Conservation (phyloP, 2,113 vertebrate genomes). For the Ptychochromis oligacanthus region DNA sequence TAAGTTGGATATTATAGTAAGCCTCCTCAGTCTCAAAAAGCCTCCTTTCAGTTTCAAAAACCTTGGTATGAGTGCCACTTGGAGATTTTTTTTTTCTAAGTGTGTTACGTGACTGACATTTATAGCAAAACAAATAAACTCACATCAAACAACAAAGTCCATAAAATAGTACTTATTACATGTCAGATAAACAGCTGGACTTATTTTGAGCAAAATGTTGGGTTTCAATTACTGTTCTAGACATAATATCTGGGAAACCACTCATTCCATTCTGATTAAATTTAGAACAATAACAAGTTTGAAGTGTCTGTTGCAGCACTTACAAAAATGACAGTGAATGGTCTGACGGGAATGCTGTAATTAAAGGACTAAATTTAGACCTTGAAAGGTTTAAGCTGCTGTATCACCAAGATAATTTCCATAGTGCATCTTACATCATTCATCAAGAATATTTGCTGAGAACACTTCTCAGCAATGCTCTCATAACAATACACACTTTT, state of each 20-base stretch:
- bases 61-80: background rate
- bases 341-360: constrained; percentile 48
- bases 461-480: constrained; percentile 12
- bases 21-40: background rate
- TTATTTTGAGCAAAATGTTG: background rate
- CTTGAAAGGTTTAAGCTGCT: constrained; percentile 44
- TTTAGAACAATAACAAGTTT: constrained; percentile 38
- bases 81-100: background rate
- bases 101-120: background rate
- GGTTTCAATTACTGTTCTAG: background rate
- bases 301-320: constrained; percentile 43
- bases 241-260: constrained; percentile 33
- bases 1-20: background rate
- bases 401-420: constrained; percentile 11
- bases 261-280: constrained; percentile 34
- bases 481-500: background rate
- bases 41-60: background rate
- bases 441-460: constrained; percentile 2
- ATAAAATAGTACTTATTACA: background rate
- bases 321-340: constrained; percentile 39
- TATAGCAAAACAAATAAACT: background rate
- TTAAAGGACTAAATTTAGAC: constrained; percentile 59
- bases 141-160: background rate
- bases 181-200: background rate
- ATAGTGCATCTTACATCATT: constrained; percentile 10